Base-by-base conservation (phyloP, 2,888 invertebrate genomes). In the Luperina testacea region DNA sequence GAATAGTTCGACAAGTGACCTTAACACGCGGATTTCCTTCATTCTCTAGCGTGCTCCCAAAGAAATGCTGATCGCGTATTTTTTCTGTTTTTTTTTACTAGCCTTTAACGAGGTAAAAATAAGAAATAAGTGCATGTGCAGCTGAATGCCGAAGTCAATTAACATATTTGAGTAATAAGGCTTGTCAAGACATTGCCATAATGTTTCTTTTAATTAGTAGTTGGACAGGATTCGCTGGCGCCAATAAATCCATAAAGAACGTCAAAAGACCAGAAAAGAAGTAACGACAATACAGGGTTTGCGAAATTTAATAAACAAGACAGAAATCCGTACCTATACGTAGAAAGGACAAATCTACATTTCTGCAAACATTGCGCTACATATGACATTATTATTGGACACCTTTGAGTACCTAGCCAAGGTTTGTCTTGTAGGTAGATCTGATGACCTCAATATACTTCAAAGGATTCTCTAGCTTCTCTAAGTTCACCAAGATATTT, bases 21-120 rank as follows among this genome's bases (percentile, higher is more conserved):
- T 85, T 87, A 84, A 17, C 73, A 80, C 72, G 69, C 76, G 87
- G 84, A 85, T 80, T 85, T 85, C 87, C 84, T 85, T 77, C 74
- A 85, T 85, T 87, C 76, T 69, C 80, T n/a, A 51, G 53, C 51
- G 72, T 48, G 64, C 17, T 51, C 63, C 20, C 27, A 73, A 77
- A 87, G 65, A 75, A 74, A 77, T 80, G 65, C 51, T 6, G n/a
- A 67, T 45, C 57, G 15, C 32, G 32, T 51, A n/a, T 42, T 32
- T 76, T 59, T 57, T 45, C 9, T 57, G 27, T 38, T 38, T 38
- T 38, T 63, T 74, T 63, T 61, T 61, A n/a, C n/a, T n/a, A n/a
- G 27, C 15, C 13, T 27, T 57, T 24, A 57, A 57, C 3, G n/a
- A 15, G 15, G 24, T 51, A 20, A 45, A 57, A 27, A 5, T 0